Evolutionary conservation across 1,140 invertebrate genomes (phyloP), one percentile per base, ranked within the genome.

Genomic region (Papilio helenus): DNA sequence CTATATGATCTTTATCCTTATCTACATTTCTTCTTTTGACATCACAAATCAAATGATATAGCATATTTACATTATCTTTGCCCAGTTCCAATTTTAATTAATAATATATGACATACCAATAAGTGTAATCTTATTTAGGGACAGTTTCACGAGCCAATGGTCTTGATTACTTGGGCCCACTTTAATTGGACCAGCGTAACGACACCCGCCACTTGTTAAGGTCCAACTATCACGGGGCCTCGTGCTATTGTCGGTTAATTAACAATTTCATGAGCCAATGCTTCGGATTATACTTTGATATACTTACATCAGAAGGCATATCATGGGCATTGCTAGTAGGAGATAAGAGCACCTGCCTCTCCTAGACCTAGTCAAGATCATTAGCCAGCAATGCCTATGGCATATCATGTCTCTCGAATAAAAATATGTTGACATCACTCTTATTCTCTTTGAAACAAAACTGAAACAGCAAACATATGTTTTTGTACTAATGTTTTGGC

Each of bases 231-330:
- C 72, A 46, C 72, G 39, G 23, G 39, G 39, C 44, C 42, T 55
- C 44, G n/a, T 74, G n/a, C 42, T n/a, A 44, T 74, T 49, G 72
- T 74, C 79, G 76, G 84, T 89, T 91, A 90, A 91, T 91, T 89
- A 90, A 90, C 88, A 87, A 89, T 91, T 90, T 90, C 85, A 87
- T 86, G 89, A 87, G 72, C 82, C 85, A 85, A 83, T 78, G 81
- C 80, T 78, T 79, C 80, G 85, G 84, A 88, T 89, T 88, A 88
- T 72, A 79, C 65, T 73, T 71, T 80, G 74, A 85, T 85, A 85
- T 79, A 79, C 84, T 84, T 46, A 26, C 20, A 73, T 44, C 72
- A 51, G 20, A 68, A 29, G 23, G 55, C 9, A 23, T 39, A 39
- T 39, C 34, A 39, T 39, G 34, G 34, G 4, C 0, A 4, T 39